phyloP scores from a whole-genome alignment of 2,797 vertebrate species.

The Siniperca scherzeri region DNA sequence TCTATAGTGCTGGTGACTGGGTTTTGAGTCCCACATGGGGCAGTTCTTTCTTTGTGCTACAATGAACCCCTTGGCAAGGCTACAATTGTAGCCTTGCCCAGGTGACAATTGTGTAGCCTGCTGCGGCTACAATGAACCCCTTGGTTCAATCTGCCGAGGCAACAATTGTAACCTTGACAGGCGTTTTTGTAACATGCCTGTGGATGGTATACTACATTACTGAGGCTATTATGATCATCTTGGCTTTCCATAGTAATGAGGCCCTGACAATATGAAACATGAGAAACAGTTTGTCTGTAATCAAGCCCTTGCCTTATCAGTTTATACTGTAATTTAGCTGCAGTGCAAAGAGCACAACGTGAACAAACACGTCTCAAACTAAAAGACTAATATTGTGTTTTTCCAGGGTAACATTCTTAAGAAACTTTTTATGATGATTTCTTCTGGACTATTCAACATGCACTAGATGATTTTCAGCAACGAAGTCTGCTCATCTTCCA shows the following conservation, averaged over 20 bases:
- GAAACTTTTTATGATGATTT: neutral
- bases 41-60: too few species aligned
- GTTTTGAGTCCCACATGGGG: too few species aligned
- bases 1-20: too few species aligned
- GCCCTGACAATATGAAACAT: neutral
- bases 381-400: neutral
- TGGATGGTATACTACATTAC: too few species aligned
- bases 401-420: conserved; percentile 2
- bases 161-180: too few species aligned
- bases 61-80: too few species aligned
- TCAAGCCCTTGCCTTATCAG: neutral
- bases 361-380: neutral
- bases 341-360: neutral
- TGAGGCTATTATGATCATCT: too few species aligned
- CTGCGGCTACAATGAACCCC: too few species aligned
- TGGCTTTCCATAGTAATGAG: neutral
- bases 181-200: too few species aligned
- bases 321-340: neutral
- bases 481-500: neutral
- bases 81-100: too few species aligned
- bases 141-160: too few species aligned
- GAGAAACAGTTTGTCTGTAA: neutral
- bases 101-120: too few species aligned
- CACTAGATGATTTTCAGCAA: conserved; percentile 4
- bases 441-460: neutral